Evolutionary conservation across 2,113 vertebrate genomes (phyloP).

Genomic region (Amblyornis subalaris): DNA sequence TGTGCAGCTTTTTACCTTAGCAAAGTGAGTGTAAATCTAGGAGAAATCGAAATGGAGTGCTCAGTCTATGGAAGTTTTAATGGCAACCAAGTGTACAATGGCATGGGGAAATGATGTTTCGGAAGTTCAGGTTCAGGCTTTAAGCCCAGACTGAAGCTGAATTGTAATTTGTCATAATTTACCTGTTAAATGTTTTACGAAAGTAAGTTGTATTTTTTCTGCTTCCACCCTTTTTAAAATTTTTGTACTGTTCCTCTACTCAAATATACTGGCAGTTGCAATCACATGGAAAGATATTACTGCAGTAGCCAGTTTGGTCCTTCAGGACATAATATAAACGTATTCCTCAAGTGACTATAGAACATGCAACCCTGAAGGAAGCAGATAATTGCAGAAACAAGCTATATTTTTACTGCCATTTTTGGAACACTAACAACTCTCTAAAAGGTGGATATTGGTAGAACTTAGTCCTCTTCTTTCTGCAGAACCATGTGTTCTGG

Average conservation of each 20-base stretch:
- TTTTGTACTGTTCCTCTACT: not conserved
- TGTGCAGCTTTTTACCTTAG: not conserved
- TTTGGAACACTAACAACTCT: not conserved
- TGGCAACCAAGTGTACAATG: not conserved
- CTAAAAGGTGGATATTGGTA: not conserved
- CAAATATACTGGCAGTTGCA: not conserved
- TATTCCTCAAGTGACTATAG: not conserved
- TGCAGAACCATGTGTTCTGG: not conserved
- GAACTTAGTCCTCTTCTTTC: not conserved
- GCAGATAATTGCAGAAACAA: not conserved
- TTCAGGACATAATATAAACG: not conserved
- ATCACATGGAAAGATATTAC: not conserved
- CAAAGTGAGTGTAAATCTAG: not conserved
- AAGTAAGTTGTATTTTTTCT: not conserved
- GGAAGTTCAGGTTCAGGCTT: not conserved
- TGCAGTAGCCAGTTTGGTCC: not conserved
- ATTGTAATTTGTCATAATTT: not conserved
- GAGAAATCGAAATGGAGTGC: not conserved
- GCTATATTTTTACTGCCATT: not conserved
- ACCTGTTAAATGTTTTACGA: not conserved
- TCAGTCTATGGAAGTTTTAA: not conserved
- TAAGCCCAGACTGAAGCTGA: not conserved
- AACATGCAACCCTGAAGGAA: not conserved
- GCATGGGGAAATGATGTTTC: not conserved
- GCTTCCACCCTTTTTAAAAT: accelerated